Evolutionary conservation across 2,888 invertebrate genomes (phyloP), one percentile per base, ranked within the genome.

Genomic region (Drosophila robusta): DNA sequence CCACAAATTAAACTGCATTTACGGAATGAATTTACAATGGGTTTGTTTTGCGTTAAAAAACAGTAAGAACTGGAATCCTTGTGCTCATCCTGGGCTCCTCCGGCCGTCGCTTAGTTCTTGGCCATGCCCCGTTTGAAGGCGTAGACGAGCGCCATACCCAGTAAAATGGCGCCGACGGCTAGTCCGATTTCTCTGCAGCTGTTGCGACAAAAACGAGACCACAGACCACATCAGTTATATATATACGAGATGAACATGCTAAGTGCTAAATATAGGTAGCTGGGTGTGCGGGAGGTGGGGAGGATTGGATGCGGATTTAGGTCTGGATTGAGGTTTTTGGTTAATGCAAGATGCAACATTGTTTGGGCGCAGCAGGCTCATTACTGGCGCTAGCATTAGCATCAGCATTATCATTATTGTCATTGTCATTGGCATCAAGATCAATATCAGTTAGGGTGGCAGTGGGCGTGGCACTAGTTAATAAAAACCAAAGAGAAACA

Each of bases 141-240:
- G 70, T 89, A 87, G 58, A 89, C 83, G 39, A 89, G 71, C 5
- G 84, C 79, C 54, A 91, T 61, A 52, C 92, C 92, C 55, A 90
- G 58, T 26, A 88, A 38, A 36, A 91, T 67, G 47, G 91, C 90
- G 42, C 89, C 90, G 62, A 91, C 71, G 41, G 83, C 89, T 52
- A 89, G 68, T 63, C 86, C 87, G 61, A 92, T 87, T 70, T 88
- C 70, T 75, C 91, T 90, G 78, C 75, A 80, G 62, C 78, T 82
- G 49, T 57, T 38, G 24, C 67, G 50, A 63, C 22, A 66, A 60
- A 49, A 26, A 32, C 11, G 41, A 34, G 24, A n/a, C 26, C n/a
- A n/a, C 14, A 16, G 7, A 49, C 22, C 12, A 47, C 22, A 22
- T 34, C 11, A 50, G 26, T 56, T 8, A 36, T 26, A 55, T 12